Evolutionary conservation across 2,888 invertebrate species (phyloP), one percentile per base, ranked within the genome.

Genomic region (Heliconius charithonia): DNA sequence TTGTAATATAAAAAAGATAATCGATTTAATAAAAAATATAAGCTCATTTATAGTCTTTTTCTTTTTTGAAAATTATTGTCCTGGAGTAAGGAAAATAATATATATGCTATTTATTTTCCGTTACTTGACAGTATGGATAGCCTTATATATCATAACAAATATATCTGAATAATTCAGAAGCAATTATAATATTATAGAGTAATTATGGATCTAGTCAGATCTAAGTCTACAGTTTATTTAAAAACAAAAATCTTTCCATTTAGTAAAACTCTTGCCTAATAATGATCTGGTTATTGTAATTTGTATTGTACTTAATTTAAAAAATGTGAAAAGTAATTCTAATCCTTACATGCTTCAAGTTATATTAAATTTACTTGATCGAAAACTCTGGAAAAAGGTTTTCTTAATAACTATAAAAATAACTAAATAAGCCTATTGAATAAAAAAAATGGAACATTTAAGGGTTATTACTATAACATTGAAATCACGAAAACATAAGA

Each of bases 121-220:
- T 59, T 59, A 4, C 59, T 70, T 51, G 29, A 51, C 22, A 51
- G 66, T 67, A 67, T 22, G 51, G 10, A 22, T n/a, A 37, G 62
- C 62, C 4, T 37, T 37, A 9, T 37, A 74, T 63, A 74, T 37
- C 27, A 74, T 2, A 25, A 63, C 63, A 74, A 62, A 63, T 63
- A 63, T 74, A 22, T 74, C 63, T 74, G 25, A 45, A 65, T 45
- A 45, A 65, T 65, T 74, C 25, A 32, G 27, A 72, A n/a, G 56
- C 59, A 72, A 72, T 72, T 72, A 16, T 72, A 59, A 59, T 69
- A 69, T 69, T 27, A 25, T 69, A 41, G 67, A 71, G 16, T 41
- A 41, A 45, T 63, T 41, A 63, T 41, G 74, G 74, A 41, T 74
- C 74, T 74, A 74, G 74, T 74, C 74, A 74, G 74, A 74, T 74